Conservation (phyloP, 2,888 invertebrate genomes). For the Homarus gammarus region DNA sequence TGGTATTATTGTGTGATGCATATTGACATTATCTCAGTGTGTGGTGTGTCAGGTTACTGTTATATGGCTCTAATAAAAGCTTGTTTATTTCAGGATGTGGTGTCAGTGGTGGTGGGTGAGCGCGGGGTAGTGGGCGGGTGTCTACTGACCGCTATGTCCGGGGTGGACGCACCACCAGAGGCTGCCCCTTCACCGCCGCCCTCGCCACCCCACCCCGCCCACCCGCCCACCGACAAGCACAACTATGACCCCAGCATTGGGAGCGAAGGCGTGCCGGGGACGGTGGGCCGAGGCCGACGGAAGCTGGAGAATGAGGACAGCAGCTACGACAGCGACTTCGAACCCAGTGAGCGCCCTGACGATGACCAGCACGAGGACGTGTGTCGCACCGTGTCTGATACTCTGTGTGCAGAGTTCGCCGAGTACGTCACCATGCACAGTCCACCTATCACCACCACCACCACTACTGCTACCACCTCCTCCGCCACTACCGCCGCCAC, state of each 20-base stretch:
- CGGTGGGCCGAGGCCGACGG: constrained; percentile 42
- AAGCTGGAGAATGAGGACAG: constrained; percentile 85
- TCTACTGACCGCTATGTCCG: constrained; percentile 62
- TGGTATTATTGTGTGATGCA: too few relatives aligned
- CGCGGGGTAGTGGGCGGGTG: constrained; percentile 58
- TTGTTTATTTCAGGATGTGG: constrained; percentile 60
- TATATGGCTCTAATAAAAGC: background rate
- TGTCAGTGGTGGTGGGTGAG: constrained; percentile 60
- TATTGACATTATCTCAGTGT: too few relatives aligned
- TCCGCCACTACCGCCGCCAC: background rate
- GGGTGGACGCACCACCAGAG: constrained; percentile 50
- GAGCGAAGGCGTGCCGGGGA: constrained; percentile 7
- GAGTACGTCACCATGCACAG: constrained; percentile 54
- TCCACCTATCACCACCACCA: background rate
- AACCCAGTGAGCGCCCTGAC: constrained; percentile 79
- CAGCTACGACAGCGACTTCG: constrained; percentile 89
- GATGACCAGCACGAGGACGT: constrained; percentile 85
- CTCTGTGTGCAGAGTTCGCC: constrained; percentile 90
- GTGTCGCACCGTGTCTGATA: constrained; percentile 90
- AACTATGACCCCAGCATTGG: constrained; percentile 9
- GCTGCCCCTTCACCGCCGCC: constrained; percentile 46
- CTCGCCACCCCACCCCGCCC: constrained; percentile 26
- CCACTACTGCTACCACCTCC: background rate
- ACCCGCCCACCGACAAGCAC: constrained; percentile 21
- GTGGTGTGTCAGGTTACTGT: too few relatives aligned